Evolutionary conservation across 1,140 invertebrate species (phyloP), one percentile per base, ranked within the genome.

Genomic region (Alviniconcha marisindica): DNA sequence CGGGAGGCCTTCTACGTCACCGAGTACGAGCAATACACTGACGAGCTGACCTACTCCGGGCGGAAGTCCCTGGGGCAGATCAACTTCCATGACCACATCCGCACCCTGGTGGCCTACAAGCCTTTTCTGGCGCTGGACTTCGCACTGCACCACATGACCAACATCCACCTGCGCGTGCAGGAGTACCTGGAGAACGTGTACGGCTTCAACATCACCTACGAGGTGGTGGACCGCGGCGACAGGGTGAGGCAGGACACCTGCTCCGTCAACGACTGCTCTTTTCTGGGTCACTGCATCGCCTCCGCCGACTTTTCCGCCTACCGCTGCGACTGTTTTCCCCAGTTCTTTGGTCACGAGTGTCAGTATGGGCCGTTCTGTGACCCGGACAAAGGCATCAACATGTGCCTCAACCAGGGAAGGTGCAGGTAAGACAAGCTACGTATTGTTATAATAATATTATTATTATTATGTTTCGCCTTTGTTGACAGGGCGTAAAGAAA

Each of bases 191-290:
- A 97, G 33, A 95, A 97, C 85, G 96, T 97, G 2, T 97, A 96
- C 90, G 97, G 97, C 12, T 98, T 98, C 93, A 98, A 98, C 92
- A 96, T 98, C 85, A 98, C 97, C 5, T 98, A 97, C 91, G 96
- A 97, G 90, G 95, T 98, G 84, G 94, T 95, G 2, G 84, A 90
- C 38, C 86, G 85, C 31, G 92, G 92, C 1, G 86, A 88, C 91
- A 93, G 83, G 93, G 94, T 31, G 94, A 95, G 85, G 85, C 93
- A 2, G 60, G 93, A 95, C 51, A 95, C 95, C 10, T 98, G 97
- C 91, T 96, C 95, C 60, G 95, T 96, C 28, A 94, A 95, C 73
- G 95, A 95, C 76, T 98, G 97, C 90, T 96, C 96, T 0, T 96
- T 96, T 84, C 95, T 96, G 1, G 97, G 97, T 28, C 95, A 97